Percentiles rank a stretch among this genome's conserved stretches.
These are phyloP conservation scores for Zapornia atra DNA, from an alignment of 2,113 vertebrate genomes.

Conservation along the genomic window DNA sequence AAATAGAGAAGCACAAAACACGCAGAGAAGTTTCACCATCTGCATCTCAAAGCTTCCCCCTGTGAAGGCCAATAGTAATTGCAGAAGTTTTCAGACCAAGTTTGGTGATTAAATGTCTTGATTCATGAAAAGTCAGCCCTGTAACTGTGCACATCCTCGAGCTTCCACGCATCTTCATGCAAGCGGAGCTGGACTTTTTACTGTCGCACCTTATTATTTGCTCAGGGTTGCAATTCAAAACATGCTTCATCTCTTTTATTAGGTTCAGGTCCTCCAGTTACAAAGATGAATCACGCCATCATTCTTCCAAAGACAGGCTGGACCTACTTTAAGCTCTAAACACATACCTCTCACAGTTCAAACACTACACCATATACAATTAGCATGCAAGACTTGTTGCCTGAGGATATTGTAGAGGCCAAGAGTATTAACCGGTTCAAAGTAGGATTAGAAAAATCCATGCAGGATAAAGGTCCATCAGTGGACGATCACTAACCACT, in stretches of 20 bases:
- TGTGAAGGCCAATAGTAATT: not conserved
- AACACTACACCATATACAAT: not conserved
- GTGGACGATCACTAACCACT: not conserved
- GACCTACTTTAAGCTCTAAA: not conserved
- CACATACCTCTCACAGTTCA: not conserved
- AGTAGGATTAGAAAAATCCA: conserved; percentile 47
- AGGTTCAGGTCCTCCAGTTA: not conserved
- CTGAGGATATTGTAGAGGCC: not conserved
- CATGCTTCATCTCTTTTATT: not conserved
- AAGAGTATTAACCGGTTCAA: conserved; percentile 37
- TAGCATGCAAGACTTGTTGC: not conserved
- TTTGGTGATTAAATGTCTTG: not conserved
- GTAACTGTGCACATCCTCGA: not conserved
- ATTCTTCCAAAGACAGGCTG: not conserved
- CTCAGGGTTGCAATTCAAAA: not conserved
- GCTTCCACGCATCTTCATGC: not conserved
- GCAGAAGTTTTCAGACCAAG: not conserved
- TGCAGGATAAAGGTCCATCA: conserved; percentile 45
- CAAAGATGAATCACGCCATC: not conserved
- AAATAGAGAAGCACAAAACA: not conserved
- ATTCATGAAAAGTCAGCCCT: not conserved
- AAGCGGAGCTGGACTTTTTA: not conserved
- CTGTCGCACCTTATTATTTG: not conserved
- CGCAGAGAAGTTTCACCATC: not conserved
- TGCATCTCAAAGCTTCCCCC: not conserved